A percentile compares a stretch with the other conserved stretches of the same genome.
These are phyloP conservation scores for Premnoplex brunnescens DNA, from an alignment of 2,797 vertebrate species.

Conservation along the genomic window DNA sequence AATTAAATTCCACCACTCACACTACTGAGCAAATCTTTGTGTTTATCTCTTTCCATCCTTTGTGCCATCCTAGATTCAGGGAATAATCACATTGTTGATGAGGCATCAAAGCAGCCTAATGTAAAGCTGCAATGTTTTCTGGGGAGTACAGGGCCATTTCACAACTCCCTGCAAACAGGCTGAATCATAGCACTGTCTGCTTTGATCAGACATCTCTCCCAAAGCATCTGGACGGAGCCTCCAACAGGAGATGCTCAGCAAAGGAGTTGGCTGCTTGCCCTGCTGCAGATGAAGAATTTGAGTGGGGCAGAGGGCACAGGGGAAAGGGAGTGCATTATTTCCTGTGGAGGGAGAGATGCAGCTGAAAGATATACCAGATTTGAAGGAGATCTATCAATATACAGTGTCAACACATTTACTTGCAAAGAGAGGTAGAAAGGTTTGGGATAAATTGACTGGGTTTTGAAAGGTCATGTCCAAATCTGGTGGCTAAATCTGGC, in stretches of 20 bases:
- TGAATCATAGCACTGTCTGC: slow-evolving; percentile 50
- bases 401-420: not conserved
- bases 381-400: not conserved
- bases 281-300: slow-evolving; percentile 34
- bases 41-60: not conserved
- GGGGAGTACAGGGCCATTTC: not conserved
- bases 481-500: not conserved
- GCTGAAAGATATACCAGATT: not conserved
- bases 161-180: not conserved
- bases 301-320: not conserved
- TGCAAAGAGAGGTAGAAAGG: not conserved
- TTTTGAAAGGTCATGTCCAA: not conserved
- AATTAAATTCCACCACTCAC: not conserved
- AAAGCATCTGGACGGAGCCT: slow-evolving; percentile 45
- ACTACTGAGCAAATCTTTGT: not conserved
- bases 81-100: not conserved
- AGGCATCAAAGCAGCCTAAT: not conserved
- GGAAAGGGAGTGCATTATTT: not conserved
- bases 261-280: slow-evolving; percentile 68
- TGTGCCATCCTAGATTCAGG: not conserved
- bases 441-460: not conserved
- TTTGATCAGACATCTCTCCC: slow-evolving; percentile 47
- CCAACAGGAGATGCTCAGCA: slow-evolving; percentile 73
- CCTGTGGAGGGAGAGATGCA: not conserved
- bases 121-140: slow-evolving; percentile 5